phyloP scores from a whole-genome alignment of 2,888 invertebrate genomes.

The Uloborus plumipes region DNA sequence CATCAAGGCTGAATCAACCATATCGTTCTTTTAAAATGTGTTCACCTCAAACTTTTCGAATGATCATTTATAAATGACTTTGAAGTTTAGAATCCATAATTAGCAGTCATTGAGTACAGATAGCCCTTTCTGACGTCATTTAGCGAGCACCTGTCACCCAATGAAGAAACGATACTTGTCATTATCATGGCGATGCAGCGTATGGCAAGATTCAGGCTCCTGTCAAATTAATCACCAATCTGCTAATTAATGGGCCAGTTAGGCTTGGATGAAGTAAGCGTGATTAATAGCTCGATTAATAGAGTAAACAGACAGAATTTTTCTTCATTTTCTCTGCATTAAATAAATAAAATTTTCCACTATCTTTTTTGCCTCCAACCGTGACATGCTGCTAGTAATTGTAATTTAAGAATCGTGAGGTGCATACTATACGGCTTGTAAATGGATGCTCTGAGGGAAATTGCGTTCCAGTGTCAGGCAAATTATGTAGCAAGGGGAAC shows the following conservation, averaged over 20 bases:
- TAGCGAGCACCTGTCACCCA: not conserved
- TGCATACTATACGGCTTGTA: not conserved
- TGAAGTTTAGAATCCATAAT: no score
- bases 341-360: constrained; percentile 5
- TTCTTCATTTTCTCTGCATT: constrained; percentile 1
- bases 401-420: constrained; percentile 22
- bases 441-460: not conserved
- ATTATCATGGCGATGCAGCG: not conserved
- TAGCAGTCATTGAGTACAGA: no score
- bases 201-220: not conserved
- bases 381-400: not conserved
- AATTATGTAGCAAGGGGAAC: no score
- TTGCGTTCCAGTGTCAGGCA: no score
- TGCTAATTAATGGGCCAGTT: not conserved
- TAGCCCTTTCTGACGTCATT: no score
- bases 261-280: not conserved
- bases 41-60: no score
- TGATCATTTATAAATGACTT: no score
- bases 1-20: no score
- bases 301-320: constrained; percentile 12
- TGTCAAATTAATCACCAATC: not conserved
- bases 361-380: not conserved
- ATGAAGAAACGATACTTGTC: not conserved
- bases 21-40: no score
- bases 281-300: constrained; percentile 30